Conservation (phyloP, 2,113 vertebrate genomes). For the Corydoras maculifer region DNA sequence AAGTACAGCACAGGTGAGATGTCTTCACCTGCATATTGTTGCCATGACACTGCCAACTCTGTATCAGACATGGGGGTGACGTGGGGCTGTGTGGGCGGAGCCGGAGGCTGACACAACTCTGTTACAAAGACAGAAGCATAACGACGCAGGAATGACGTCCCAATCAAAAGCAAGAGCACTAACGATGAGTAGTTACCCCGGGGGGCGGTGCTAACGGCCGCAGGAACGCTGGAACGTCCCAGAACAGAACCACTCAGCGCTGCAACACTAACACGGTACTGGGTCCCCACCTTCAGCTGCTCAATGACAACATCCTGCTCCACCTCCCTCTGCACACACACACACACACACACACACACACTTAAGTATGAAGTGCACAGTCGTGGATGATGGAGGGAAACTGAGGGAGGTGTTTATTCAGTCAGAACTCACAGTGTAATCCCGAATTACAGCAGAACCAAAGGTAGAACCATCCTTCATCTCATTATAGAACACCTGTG, state of each 20-base stretch:
- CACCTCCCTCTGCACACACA: conserved; percentile 7
- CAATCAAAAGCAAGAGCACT: neutral
- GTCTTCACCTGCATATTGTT: conserved; percentile 71
- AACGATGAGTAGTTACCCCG: conserved; percentile 68
- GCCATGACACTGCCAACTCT: conserved; percentile 89
- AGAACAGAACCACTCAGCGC: conserved; percentile 79
- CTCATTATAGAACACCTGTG: conserved; percentile 85
- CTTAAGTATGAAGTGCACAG: too few species aligned
- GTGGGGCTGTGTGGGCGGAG: conserved; percentile 72
- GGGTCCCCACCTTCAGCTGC: conserved; percentile 74
- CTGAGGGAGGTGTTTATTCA: too few species aligned
- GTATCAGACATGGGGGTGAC: conserved; percentile 82
- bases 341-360: neutral
- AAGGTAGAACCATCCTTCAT: conserved; percentile 61
- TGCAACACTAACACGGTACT: conserved; percentile 77
- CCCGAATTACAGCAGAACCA: conserved; percentile 57
- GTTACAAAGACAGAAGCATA: conserved; percentile 1
- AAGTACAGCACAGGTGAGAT: conserved; percentile 79
- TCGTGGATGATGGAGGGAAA: too few species aligned
- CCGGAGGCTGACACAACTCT: conserved; percentile 84
- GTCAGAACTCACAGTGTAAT: conserved; percentile 72
- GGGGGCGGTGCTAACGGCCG: conserved; percentile 73
- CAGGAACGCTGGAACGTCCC: conserved; percentile 79
- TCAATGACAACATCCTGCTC: conserved; percentile 76
- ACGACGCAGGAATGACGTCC: neutral